Conservation (phyloP, 2,113 vertebrate genomes). For the Sapajus apella region DNA sequence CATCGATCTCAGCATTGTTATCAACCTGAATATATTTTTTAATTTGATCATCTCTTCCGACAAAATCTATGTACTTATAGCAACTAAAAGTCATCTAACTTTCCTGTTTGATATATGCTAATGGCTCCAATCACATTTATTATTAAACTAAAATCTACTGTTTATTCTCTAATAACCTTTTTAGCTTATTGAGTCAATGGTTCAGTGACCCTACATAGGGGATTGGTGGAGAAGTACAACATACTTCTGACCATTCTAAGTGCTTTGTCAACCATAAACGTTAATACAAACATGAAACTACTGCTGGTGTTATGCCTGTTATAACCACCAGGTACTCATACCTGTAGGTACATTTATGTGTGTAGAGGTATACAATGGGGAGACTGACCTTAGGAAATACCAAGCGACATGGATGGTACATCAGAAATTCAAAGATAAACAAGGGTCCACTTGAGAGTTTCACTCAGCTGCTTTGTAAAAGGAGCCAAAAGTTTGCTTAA, state of each 20-base stretch:
- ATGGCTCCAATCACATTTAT: conserved; percentile 49
- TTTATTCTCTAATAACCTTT: conserved; percentile 47
- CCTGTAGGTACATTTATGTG: not conserved
- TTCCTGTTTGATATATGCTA: conserved; percentile 35
- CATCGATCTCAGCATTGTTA: conserved; percentile 10
- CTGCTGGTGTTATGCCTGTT: not conserved
- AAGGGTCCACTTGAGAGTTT: not conserved
- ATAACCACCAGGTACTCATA: not conserved
- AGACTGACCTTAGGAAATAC: not conserved
- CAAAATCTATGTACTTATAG: not conserved
- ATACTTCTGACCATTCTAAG: not conserved
- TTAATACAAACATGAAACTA: not conserved
- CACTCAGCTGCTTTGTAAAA: not conserved
- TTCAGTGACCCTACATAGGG: not conserved
- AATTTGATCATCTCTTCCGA: conserved; percentile 28
- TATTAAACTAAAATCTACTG: conserved; percentile 56
- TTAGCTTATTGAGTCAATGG: conserved; percentile 10
- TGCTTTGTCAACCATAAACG: not conserved
- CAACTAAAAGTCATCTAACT: conserved; percentile 38
- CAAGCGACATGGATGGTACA: not conserved
- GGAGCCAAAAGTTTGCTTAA: not conserved
- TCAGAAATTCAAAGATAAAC: conserved; percentile 15
- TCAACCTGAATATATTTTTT: conserved; percentile 32
- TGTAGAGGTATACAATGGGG: not conserved
- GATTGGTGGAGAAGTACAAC: not conserved